Evolutionary conservation across 2,113 vertebrate species (phyloP), one percentile per base, ranked within the genome.

Genomic region (Cyanoderma ruficeps): DNA sequence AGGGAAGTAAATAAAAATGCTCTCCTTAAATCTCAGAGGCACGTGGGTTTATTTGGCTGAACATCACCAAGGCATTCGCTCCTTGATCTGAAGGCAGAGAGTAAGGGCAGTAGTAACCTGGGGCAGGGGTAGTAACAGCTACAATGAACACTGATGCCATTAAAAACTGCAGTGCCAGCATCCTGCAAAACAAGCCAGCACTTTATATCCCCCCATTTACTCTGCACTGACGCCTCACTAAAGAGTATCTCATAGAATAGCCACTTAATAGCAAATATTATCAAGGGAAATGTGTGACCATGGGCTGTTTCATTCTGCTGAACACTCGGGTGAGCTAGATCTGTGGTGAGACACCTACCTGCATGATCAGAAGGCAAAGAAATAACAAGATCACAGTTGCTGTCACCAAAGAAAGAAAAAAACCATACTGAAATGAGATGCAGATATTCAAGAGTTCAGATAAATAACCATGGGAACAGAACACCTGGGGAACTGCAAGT

Each of bases 11-110:
- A 94, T 47, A 55, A 95, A 90, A 56, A 79, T 8, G 15, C 9
- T 71, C 7, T 50, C 70, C 59, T 65, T 85, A 94, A 89, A 64
- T 44, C 87, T 68, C 35, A 87, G 68, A 79, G n/a, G 19, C 24
- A 65, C 1, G 1, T 41, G 59, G 69, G 35, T 60, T 78, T 78
- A 12, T 90, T 83, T 75, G 59, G 21, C 79, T 89, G 39, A 76
- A 39, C 85, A 47, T 24, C 65, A 55, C 9, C 0, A 3, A 78
- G 41, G 31, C 30, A 31, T 39, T 70, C 0, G 0, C 44, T 93
- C 49, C 56, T 52, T 42, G 39, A 24, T 71, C 42, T 68, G 71
- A 87, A 74, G 61, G 77, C 74, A 91, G 94, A 70, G 60, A 23
- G n/a, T 74, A 77, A 76, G 33, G 46, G 46, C 50, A 83, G 65